Evolutionary conservation across 2,888 invertebrate species (phyloP).

Genomic region (Drosophila nr. medialis): DNA sequence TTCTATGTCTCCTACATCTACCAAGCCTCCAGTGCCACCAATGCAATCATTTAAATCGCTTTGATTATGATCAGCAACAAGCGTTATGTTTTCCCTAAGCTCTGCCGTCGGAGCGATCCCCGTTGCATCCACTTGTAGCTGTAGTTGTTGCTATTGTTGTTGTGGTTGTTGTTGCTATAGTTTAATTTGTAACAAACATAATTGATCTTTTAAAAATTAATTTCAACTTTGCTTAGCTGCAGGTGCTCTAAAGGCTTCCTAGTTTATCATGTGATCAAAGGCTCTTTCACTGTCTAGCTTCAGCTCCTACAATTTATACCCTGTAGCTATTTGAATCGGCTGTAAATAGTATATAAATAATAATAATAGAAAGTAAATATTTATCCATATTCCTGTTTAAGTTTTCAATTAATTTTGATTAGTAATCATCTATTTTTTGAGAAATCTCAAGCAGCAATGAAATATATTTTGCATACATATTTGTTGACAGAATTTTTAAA

Average conservation of each 20-base stretch:
- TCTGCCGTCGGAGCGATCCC: constrained; percentile 38
- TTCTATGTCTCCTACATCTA: constrained; percentile 16
- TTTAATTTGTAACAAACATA: constrained; percentile 52
- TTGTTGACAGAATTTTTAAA: background rate
- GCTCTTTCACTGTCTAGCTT: constrained; percentile 12
- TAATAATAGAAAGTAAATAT: background rate
- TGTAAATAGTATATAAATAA: background rate
- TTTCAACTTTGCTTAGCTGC: constrained; percentile 68
- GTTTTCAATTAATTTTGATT: background rate
- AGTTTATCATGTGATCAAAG: constrained; percentile 31
- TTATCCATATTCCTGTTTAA: background rate
- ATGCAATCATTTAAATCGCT: constrained; percentile 75
- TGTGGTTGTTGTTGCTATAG: constrained; percentile 26
- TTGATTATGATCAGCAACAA: constrained; percentile 74
- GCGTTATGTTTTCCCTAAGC: constrained; percentile 67
- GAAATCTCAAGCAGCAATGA: accelerated
- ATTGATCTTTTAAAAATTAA: constrained; percentile 80
- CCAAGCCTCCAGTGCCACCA: constrained; percentile 31
- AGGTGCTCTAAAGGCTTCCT: constrained; percentile 63
- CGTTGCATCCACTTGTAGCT: constrained; percentile 11
- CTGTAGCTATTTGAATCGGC: background rate
- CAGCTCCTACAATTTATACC: constrained; percentile 28
- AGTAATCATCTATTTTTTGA: background rate
- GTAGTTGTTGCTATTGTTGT: constrained; percentile 26
- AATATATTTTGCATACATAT: background rate